Evolutionary conservation across 2,888 invertebrate genomes (phyloP).

Genomic region (Ethmia dodecea): DNA sequence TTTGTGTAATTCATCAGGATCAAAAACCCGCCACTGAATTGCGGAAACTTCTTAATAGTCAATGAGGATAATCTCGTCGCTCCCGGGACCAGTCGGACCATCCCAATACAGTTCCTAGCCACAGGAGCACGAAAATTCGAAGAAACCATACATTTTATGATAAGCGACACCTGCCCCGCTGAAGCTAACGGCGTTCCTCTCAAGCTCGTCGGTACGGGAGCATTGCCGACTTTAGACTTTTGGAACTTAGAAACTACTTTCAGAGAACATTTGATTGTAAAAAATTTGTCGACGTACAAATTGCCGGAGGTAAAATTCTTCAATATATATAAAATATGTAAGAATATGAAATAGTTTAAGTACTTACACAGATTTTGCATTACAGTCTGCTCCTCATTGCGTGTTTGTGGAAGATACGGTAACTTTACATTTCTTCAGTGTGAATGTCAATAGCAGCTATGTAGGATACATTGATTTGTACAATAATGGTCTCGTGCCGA

Average conservation of each 20-base stretch:
- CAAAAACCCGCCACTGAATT: constrained; percentile 54
- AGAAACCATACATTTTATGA: constrained; percentile 60
- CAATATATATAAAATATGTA: background rate
- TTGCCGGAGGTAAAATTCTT: constrained; percentile 54
- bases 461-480: constrained; percentile 54
- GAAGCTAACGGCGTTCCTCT: constrained; percentile 67
- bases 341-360: background rate
- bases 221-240: constrained; percentile 77
- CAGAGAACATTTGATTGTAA: constrained; percentile 76
- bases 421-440: constrained; percentile 59
- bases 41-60: constrained; percentile 62
- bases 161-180: constrained; percentile 69
- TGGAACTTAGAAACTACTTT: constrained; percentile 77
- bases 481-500: constrained; percentile 64
- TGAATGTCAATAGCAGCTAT: constrained; percentile 51
- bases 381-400: constrained; percentile 63
- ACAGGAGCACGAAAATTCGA: constrained; percentile 48
- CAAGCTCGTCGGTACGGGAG: constrained; percentile 69
- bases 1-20: too few species aligned
- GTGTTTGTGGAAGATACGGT: constrained; percentile 65
- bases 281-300: constrained; percentile 68
- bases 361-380: constrained; percentile 1
- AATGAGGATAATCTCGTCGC: constrained; percentile 65
- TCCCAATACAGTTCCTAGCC: constrained; percentile 59
- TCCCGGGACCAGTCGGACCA: constrained; percentile 58